Conservation (phyloP, 2,888 invertebrate genomes). For the Tachina fera region DNA sequence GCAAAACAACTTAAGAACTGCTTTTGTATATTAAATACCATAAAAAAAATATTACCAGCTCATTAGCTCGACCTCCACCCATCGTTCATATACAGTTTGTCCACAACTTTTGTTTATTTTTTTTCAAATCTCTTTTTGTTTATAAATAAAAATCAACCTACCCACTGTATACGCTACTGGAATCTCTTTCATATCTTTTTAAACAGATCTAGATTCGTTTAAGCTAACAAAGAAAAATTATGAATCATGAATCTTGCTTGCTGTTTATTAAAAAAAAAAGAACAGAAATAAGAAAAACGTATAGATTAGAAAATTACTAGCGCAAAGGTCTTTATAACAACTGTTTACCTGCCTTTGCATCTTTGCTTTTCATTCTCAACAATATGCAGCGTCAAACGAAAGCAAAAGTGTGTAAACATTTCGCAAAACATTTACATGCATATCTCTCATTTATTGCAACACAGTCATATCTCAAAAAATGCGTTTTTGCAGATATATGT, state of each 20-base stretch:
- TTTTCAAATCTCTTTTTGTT: background rate
- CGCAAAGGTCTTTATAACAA: background rate
- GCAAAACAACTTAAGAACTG: too few relatives aligned
- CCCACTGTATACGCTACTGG: slow-evolving; percentile 34
- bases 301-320: slow-evolving; percentile 8
- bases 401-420: slow-evolving; percentile 57
- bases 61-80: too few relatives aligned
- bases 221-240: slow-evolving; percentile 41
- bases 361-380: background rate
- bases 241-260: slow-evolving; percentile 35
- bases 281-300: background rate
- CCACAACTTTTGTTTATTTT: background rate
- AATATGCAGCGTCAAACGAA: slow-evolving; percentile 37
- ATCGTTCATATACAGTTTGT: background rate
- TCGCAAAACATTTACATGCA: slow-evolving; percentile 13
- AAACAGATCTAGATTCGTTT: slow-evolving; percentile 42
- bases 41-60: too few relatives aligned
- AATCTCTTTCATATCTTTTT: background rate
- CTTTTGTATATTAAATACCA: too few relatives aligned
- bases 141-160: slow-evolving; percentile 1
- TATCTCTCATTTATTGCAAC: too few relatives aligned
- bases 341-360: background rate
- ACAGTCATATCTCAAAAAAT: too few relatives aligned
- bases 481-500: too few relatives aligned
- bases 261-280: background rate